A percentile compares a stretch with the other conserved stretches of the same genome.
These are phyloP conservation scores for Rhinichthys klamathensis DNA, from an alignment of 2,113 vertebrate genomes.

Conservation along the genomic window DNA sequence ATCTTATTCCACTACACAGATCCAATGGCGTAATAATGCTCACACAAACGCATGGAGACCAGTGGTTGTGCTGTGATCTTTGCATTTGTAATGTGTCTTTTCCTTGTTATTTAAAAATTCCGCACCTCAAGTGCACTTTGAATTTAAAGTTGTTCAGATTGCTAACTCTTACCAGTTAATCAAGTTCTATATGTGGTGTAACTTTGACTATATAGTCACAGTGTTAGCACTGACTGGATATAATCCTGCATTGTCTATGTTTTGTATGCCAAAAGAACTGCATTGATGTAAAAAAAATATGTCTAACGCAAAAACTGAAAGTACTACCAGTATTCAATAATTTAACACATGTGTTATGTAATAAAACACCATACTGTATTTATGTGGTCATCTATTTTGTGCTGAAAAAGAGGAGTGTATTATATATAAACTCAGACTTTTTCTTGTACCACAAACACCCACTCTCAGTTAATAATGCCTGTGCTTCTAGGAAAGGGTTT, in stretches of 20 bases:
- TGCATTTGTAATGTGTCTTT: not conserved
- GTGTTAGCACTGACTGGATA: conserved; percentile 48
- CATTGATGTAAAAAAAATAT: conserved; percentile 66
- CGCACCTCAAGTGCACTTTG: conserved; percentile 28
- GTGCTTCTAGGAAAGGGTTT: conserved; percentile 57
- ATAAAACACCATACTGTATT: conserved; percentile 39
- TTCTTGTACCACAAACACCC: conserved; percentile 49
- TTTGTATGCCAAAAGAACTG: conserved; percentile 64
- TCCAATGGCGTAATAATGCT: not conserved
- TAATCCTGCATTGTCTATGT: conserved; percentile 61
- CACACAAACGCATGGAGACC: conserved; percentile 8
- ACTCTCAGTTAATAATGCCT: conserved; percentile 59
- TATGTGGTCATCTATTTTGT: conserved; percentile 22
- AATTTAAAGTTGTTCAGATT: conserved; percentile 30
- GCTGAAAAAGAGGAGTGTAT: not conserved
- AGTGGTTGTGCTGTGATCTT: conserved; percentile 34
- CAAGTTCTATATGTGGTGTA: conserved; percentile 12
- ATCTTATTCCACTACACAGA: not conserved
- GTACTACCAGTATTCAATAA: conserved; percentile 39
- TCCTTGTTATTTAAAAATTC: not conserved
- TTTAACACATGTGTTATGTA: conserved; percentile 48
- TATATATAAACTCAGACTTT: conserved; percentile 3
- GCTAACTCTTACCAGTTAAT: conserved; percentile 11
- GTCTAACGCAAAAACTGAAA: conserved; percentile 28
- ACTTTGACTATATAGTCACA: not conserved